These are phyloP conservation scores for Athripsodes cinereus DNA, from an alignment of 2,888 invertebrate genomes.

Conservation along the genomic window DNA sequence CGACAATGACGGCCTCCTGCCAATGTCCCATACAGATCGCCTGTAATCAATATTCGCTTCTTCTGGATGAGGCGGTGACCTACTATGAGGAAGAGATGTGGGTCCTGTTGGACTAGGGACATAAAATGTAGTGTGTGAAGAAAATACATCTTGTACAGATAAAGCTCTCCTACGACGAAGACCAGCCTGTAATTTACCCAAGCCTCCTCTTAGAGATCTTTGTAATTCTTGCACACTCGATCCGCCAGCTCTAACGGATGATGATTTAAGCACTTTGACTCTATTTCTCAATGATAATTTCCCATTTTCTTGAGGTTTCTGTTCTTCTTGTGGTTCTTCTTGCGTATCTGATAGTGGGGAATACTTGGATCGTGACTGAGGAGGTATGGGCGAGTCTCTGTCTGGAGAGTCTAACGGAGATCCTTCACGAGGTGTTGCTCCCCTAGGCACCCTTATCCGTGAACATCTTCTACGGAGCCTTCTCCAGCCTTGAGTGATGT, in stretches of 20 bases:
- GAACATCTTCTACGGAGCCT: slow-evolving; percentile 65
- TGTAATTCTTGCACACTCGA: slow-evolving; percentile 60
- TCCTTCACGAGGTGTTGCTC: slow-evolving; percentile 46
- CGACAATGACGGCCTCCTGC: slow-evolving; percentile 15
- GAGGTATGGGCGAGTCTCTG: slow-evolving; percentile 51
- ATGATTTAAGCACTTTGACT: slow-evolving; percentile 48
- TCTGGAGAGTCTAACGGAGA: slow-evolving; percentile 47
- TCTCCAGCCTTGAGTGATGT: slow-evolving; percentile 69
- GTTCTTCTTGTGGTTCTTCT: slow-evolving; percentile 33
- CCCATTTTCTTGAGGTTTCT: slow-evolving; percentile 47
- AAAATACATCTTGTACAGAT: slow-evolving; percentile 63
- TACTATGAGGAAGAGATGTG: slow-evolving; percentile 29
- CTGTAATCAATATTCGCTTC: slow-evolving; percentile 26
- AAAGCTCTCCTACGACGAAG: slow-evolving; percentile 59
- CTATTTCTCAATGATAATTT: slow-evolving; percentile 47
- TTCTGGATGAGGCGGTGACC: slow-evolving; percentile 27
- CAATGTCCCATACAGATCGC: slow-evolving; percentile 26
- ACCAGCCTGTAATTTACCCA: slow-evolving; percentile 65
- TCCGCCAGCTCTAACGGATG: slow-evolving; percentile 39
- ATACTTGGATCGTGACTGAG: slow-evolving; percentile 38
- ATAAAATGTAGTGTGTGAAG: slow-evolving; percentile 61
- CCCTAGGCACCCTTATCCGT: slow-evolving; percentile 58
- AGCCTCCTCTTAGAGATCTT: slow-evolving; percentile 52
- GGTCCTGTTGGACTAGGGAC: slow-evolving; percentile 55
- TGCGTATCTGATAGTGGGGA: slow-evolving; percentile 23